phyloP scores from a whole-genome alignment of 2,888 invertebrate species.

The Cephus sareptanus region DNA sequence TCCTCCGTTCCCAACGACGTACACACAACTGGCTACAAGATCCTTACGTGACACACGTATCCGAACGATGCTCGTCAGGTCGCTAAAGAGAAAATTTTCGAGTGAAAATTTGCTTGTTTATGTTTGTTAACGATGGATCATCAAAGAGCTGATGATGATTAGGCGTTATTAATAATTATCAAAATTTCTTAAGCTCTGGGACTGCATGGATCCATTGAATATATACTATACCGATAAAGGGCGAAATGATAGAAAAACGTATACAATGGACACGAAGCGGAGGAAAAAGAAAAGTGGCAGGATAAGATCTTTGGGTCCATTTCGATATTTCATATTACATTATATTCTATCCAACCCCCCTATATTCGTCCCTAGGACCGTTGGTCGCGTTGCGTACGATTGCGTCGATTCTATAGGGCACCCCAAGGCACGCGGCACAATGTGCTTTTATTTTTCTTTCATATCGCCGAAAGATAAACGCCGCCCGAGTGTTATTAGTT shows the following conservation, averaged over 20 bases:
- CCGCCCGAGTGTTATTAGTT: constrained; percentile 17
- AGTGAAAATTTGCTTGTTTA: neutral
- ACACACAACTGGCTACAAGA: neutral
- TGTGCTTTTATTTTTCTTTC: constrained; percentile 18
- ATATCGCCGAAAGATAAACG: constrained; percentile 15
- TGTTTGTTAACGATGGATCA: neutral
- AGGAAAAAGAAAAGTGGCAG: neutral
- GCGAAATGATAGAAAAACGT: neutral
- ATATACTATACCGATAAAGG: neutral
- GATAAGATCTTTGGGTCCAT: neutral
- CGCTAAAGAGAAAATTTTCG: neutral
- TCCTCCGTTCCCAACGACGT: neutral
- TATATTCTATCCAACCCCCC: neutral
- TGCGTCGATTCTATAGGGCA: neutral
- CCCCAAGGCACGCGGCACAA: constrained; percentile 13
- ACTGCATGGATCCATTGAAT: neutral
- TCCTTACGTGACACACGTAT: neutral
- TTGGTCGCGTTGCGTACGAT: neutral
- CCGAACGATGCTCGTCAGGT: neutral
- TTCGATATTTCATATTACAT: neutral
- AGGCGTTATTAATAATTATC: neutral
- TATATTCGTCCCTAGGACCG: neutral
- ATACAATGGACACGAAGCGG: neutral
- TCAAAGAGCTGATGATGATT: neutral
- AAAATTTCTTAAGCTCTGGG: neutral